These are phyloP conservation scores for Erythrocebus patas DNA, from an alignment of 2,113 vertebrate species.

Conservation along the genomic window DNA sequence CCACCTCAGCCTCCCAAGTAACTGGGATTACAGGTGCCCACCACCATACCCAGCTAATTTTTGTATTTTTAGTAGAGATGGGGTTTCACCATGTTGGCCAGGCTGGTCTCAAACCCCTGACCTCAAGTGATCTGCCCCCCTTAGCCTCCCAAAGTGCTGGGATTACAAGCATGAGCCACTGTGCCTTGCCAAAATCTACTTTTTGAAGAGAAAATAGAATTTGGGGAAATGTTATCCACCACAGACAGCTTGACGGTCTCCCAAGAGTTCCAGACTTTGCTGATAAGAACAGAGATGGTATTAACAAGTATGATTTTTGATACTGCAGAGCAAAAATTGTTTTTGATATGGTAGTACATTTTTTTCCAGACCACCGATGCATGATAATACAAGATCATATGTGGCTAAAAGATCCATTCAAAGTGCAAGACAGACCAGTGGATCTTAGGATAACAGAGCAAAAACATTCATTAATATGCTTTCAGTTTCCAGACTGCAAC, in stretches of 20 bases:
- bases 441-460: background rate
- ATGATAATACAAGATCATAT: background rate
- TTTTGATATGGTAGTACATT: background rate
- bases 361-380: background rate
- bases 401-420: background rate
- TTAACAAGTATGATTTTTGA: background rate
- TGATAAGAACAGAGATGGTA: background rate
- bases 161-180: too few species aligned
- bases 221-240: background rate
- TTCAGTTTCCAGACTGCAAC: background rate
- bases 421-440: background rate
- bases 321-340: background rate
- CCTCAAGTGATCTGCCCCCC: too few species aligned
- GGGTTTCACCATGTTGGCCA: too few species aligned
- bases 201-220: background rate
- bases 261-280: background rate
- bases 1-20: too few species aligned
- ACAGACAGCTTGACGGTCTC: background rate
- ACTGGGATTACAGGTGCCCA: too few species aligned
- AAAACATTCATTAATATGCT: background rate
- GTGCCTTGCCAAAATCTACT: background rate
- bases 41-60: too few species aligned
- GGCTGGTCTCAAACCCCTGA: too few species aligned
- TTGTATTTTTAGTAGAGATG: too few species aligned
- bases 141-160: too few species aligned